These are phyloP conservation scores for Pongo abelii DNA, from an alignment of 2,113 vertebrate species.

Conservation along the genomic window DNA sequence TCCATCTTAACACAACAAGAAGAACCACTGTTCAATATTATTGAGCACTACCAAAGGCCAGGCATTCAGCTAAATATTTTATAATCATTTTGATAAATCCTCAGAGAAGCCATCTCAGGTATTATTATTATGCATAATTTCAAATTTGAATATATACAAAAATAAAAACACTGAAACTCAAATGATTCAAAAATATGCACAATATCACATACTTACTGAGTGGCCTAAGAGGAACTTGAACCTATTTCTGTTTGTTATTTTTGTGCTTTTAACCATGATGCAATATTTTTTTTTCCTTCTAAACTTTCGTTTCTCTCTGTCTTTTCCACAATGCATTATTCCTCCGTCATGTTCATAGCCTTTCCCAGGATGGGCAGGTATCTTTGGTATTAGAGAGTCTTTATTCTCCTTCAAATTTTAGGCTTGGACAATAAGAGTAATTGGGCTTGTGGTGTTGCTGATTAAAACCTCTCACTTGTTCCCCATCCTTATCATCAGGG, in stretches of 20 bases:
- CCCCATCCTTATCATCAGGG: fast-evolving
- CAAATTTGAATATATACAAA: not conserved
- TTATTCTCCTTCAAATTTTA: not conserved
- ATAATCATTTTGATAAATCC: not conserved
- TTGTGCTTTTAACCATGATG: not conserved
- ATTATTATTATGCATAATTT: not conserved
- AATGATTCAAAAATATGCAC: not conserved
- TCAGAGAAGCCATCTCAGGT: not conserved
- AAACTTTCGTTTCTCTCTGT: not conserved
- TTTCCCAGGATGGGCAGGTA: not conserved
- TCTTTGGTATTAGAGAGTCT: not conserved
- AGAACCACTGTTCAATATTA: not conserved
- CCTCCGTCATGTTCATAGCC: fast-evolving
- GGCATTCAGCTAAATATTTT: not conserved
- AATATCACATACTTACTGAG: not conserved
- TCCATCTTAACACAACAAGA: not conserved
- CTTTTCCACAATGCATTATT: not conserved
- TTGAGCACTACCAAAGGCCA: not conserved
- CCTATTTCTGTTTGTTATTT: not conserved
- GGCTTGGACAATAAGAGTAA: not conserved
- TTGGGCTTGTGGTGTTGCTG: not conserved
- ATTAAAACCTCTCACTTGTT: not conserved
- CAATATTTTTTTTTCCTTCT: not conserved
- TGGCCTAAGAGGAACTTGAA: not conserved
- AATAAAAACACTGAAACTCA: not conserved